phyloP scores from a whole-genome alignment of 2,113 vertebrate species.

The Leiothrix lutea region DNA sequence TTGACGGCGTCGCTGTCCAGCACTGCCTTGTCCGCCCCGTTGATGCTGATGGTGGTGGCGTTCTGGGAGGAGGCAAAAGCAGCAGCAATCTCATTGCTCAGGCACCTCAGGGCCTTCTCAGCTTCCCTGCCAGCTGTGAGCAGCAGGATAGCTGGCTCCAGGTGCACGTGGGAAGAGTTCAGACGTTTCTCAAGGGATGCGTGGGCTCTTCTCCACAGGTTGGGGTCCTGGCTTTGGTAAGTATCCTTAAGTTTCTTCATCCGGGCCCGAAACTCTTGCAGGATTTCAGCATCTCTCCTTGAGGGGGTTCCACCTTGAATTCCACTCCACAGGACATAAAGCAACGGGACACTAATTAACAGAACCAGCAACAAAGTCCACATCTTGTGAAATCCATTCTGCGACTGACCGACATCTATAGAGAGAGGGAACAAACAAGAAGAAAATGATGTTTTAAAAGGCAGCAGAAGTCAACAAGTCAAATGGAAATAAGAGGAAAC shows the following conservation, averaged over 20 bases:
- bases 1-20: conserved; percentile 85
- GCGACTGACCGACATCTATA: background rate
- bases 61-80: conserved; percentile 82
- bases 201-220: conserved; percentile 82
- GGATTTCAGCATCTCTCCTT: conserved; percentile 22
- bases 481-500: background rate
- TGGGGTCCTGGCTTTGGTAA: conserved; percentile 82
- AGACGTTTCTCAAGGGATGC: conserved; percentile 82
- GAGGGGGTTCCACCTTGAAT: background rate
- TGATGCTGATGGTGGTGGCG: conserved; percentile 77
- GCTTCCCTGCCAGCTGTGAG: conserved; percentile 82
- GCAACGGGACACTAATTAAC: background rate
- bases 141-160: conserved; percentile 86
- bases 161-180: conserved; percentile 62
- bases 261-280: conserved; percentile 64
- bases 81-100: conserved; percentile 81
- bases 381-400: background rate
- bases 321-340: background rate
- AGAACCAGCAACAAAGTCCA: background rate
- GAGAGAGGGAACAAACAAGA: background rate
- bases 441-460: background rate
- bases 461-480: background rate
- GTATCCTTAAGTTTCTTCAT: conserved; percentile 70
- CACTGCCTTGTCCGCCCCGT: conserved; percentile 74
- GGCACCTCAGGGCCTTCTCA: conserved; percentile 81